Conservation (phyloP, 2,113 vertebrate species). For the Channa argus region DNA sequence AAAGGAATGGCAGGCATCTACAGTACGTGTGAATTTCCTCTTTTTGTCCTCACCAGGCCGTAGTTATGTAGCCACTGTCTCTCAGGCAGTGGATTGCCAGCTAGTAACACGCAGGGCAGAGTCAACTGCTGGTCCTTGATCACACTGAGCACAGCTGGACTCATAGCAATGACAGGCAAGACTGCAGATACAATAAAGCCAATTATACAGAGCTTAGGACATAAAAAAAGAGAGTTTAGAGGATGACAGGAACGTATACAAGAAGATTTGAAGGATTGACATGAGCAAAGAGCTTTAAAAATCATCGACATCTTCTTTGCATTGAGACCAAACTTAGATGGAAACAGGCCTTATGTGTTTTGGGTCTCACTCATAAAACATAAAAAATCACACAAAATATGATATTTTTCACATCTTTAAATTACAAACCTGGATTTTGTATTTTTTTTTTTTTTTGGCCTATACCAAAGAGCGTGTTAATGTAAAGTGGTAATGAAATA, state of each 20-base stretch:
- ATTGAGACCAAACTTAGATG: not conserved
- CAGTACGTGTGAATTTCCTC: not conserved
- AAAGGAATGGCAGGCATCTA: not conserved
- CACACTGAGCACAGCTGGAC: conserved; percentile 87
- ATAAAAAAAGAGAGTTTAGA: not conserved
- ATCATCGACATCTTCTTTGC: not conserved
- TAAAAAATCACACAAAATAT: too few relatives aligned
- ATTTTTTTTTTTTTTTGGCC: too few relatives aligned
- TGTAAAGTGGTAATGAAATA: too few relatives aligned
- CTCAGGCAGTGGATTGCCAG: conserved; percentile 94
- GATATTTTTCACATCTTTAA: too few relatives aligned
- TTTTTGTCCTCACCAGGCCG: conserved; percentile 84
- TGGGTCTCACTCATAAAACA: too few relatives aligned
- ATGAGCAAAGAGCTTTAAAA: not conserved
- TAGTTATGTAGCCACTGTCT: conserved; percentile 93
- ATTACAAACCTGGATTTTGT: too few relatives aligned
- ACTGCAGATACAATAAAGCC: conserved; percentile 79
- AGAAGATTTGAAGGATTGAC: not conserved
- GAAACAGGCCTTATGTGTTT: too few relatives aligned
- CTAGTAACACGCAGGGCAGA: conserved; percentile 91
- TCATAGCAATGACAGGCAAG: conserved; percentile 89
- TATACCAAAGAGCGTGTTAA: too few relatives aligned
- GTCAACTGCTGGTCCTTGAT: conserved; percentile 93
- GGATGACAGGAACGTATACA: not conserved
- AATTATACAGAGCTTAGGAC: not conserved